Percentiles rank a stretch among this genome's conserved stretches.
phyloP scores from a whole-genome alignment of 2,113 vertebrate genomes.

The Jacana jacana region DNA sequence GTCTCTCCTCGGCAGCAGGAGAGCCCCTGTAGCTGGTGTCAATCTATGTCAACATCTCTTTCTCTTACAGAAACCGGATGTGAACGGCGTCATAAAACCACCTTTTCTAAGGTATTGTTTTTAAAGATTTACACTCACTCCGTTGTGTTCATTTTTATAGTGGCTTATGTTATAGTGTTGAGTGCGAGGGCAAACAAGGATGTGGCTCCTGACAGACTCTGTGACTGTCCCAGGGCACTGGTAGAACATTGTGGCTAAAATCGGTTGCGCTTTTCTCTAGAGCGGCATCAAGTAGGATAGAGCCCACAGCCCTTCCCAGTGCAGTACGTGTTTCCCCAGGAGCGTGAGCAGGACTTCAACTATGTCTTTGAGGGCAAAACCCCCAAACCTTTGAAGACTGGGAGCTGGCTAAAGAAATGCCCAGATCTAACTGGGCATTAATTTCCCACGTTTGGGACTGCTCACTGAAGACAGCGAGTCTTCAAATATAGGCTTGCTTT shows the following conservation, averaged over 20 bases:
- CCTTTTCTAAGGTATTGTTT: slow-evolving; percentile 88
- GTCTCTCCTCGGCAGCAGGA: background rate
- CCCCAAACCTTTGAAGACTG: background rate
- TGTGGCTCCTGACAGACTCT: background rate
- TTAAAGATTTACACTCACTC: background rate
- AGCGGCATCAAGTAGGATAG: background rate
- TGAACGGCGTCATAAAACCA: slow-evolving; percentile 85
- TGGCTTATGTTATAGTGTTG: background rate
- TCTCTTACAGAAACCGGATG: slow-evolving; percentile 79
- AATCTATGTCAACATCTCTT: background rate
- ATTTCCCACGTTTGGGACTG: background rate
- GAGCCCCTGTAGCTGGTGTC: background rate
- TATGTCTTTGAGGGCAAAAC: background rate
- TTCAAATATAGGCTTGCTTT: background rate
- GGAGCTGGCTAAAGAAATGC: background rate
- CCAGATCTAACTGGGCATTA: background rate
- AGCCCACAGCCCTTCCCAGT: background rate
- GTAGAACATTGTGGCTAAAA: background rate
- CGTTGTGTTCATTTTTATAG: background rate
- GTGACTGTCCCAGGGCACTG: background rate
- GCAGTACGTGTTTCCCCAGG: background rate
- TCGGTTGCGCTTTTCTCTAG: background rate
- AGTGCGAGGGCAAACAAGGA: background rate
- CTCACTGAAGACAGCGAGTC: background rate
- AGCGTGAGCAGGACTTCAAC: background rate